Base-by-base conservation (phyloP, 2,113 vertebrate genomes). In the Planiliza haematocheilus region DNA sequence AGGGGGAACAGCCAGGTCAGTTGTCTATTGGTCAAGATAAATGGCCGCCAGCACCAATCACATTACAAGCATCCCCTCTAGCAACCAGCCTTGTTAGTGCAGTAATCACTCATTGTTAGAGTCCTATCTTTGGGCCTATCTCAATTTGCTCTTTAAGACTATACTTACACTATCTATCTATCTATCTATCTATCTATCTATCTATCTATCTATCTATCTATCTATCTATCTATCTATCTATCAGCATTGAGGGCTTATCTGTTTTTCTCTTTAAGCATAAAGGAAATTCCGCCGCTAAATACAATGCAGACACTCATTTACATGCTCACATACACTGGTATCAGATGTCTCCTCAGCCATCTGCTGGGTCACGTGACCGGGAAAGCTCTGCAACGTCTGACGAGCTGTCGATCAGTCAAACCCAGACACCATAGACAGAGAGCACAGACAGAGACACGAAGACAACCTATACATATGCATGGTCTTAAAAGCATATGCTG, bases 91-190 rank as follows among this genome's bases (percentile, higher is more conserved):
- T 93, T 89, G 89, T 94, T 93, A 93, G 89, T 88, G 91, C 83
- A 86, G 86, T 91, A 86, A 94, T 94, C 90, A 89, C 55, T 94
- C 93, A 93, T 93, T 90, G 91, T 93, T 94, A 93, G 85, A 60
- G 67, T 79, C 36, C 71, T 62, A 46, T 81, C 79, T 71, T 79
- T 60, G 45, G 77, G 74, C 85, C 63, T 38, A 77, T 81, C 77
- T 83, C 86, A 86, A 72, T 87, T 87, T 90, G 76, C 81, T 76
- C 83, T 90, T 91, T 89, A 83, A 88, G 55, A 85, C 86, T 62
- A 83, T 80, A 77, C 61, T 69, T 57, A 76, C 49, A 72, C 61
- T 38, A 69, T 69, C 60, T 51, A 48, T 52, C 36, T 57, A 49
- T 41, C 41, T 41, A 37, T 59, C 74, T 62, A 50, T 70, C 75